Percentiles rank a stretch among this genome's conserved stretches.
Evolutionary conservation across 2,797 vertebrate species (phyloP).

Genomic region (Amblyopsis hoosieri): DNA sequence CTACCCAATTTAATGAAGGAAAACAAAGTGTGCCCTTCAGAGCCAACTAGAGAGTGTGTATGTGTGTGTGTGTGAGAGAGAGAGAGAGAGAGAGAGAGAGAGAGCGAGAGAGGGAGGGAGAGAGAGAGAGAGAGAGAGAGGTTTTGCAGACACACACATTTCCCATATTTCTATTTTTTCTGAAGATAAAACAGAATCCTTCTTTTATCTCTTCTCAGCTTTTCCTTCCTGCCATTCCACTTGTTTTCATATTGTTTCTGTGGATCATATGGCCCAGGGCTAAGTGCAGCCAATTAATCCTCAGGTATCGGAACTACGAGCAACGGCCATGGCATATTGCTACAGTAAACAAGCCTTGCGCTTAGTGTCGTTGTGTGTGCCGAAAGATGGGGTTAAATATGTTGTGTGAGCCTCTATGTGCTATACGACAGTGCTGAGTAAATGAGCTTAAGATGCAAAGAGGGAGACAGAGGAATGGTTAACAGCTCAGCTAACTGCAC

Average conservation of each 20-base stretch:
- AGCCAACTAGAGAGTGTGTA: constrained; percentile 15
- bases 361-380: constrained; percentile 9
- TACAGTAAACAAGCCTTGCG: constrained; percentile 9
- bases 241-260: constrained; percentile 12
- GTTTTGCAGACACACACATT: too few relatives aligned
- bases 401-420: constrained; percentile 39
- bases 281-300: constrained; percentile 17
- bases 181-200: constrained; percentile 4
- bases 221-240: constrained; percentile 23
- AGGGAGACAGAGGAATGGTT: constrained; percentile 61
- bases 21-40: constrained; percentile 40
- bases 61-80: background rate
- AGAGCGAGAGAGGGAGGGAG: too few relatives aligned
- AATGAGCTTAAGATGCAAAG: constrained; percentile 69
- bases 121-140: constrained; percentile 8
- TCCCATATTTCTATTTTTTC: too few relatives aligned
- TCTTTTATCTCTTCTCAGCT: constrained; percentile 27
- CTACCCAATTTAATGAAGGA: constrained; percentile 25
- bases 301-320: constrained; percentile 12
- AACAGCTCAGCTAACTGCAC: constrained; percentile 50
- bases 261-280: constrained; percentile 9
- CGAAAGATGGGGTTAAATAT: constrained; percentile 41
- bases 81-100: constrained; percentile 3
- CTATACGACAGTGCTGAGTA: constrained; percentile 48
- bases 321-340: constrained; percentile 15